phyloP scores from a whole-genome alignment of 2,888 invertebrate species.

The Clusia tigrina region DNA sequence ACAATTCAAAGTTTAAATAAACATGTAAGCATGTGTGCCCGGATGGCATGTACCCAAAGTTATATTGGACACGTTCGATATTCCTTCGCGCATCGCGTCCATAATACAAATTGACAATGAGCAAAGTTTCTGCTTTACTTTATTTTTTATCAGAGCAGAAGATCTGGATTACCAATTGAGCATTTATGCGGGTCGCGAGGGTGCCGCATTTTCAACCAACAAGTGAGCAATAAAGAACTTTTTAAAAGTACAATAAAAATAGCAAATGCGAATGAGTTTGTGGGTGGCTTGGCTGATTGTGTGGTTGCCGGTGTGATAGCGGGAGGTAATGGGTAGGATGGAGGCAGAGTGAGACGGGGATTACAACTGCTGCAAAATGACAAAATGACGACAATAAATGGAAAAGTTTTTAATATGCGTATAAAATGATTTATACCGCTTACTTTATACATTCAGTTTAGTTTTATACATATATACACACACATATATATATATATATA shows the following conservation, averaged over 20 bases:
- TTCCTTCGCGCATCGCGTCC: conserved; percentile 18
- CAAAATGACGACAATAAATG: conserved; percentile 59
- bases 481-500: too few relatives aligned
- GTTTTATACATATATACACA: too few relatives aligned
- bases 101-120: conserved; percentile 26
- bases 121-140: conserved; percentile 11
- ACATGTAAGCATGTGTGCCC: too few relatives aligned
- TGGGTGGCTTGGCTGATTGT: conserved; percentile 3
- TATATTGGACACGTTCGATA: conserved; percentile 56
- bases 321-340: neutral
- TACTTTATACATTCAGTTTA: too few relatives aligned
- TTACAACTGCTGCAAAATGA: conserved; percentile 4
- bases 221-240: conserved; percentile 60
- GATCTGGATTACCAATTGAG: conserved; percentile 15
- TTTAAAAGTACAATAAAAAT: conserved; percentile 53
- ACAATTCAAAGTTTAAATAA: conserved; percentile 26
- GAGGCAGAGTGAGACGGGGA: neutral
- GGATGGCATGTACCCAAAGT: conserved; percentile 45
- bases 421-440: conserved; percentile 58
- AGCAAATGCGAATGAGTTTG: neutral
- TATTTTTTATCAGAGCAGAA: neutral
- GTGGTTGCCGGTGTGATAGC: neutral
- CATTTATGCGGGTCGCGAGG: neutral
- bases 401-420: conserved; percentile 59
- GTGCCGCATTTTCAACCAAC: conserved; percentile 42